Percentiles rank a stretch among this genome's conserved stretches.
These are phyloP conservation scores for Silurus lanzhouensis DNA, from an alignment of 2,797 vertebrate species.

Conservation along the genomic window DNA sequence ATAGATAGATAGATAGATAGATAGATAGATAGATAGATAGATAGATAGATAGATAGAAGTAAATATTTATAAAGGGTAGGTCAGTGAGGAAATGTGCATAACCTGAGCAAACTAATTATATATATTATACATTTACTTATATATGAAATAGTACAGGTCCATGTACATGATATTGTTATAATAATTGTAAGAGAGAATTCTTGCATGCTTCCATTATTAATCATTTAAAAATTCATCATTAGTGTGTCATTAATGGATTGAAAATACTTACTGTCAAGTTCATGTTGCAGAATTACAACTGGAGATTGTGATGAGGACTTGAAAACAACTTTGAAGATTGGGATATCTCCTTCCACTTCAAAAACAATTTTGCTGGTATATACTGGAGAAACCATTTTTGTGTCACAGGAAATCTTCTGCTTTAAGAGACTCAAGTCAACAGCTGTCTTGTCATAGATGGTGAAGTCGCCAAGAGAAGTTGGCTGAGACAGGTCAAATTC, in stretches of 20 bases:
- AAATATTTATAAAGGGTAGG: too few relatives aligned
- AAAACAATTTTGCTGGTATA: slow-evolving; percentile 76
- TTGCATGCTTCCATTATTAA: background rate
- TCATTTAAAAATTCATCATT: background rate
- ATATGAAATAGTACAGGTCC: too few relatives aligned
- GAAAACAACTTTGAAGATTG: slow-evolving; percentile 74
- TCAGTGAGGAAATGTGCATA: too few relatives aligned
- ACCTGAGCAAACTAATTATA: too few relatives aligned
- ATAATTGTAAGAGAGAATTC: background rate
- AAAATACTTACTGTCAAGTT: slow-evolving; percentile 83
- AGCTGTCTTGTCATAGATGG: slow-evolving; percentile 69
- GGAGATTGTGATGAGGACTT: slow-evolving; percentile 83
- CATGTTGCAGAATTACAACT: slow-evolving; percentile 81
- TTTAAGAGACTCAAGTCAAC: slow-evolving; percentile 70
- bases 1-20: too few relatives aligned
- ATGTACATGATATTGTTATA: background rate
- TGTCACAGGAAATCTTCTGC: slow-evolving; percentile 77
- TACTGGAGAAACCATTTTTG: slow-evolving; percentile 78
- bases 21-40: too few relatives aligned
- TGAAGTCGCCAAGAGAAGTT: slow-evolving; percentile 71
- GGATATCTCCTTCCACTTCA: slow-evolving; percentile 71
- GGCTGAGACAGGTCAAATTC: slow-evolving; percentile 79
- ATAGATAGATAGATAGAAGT: too few relatives aligned
- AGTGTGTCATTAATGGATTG: background rate
- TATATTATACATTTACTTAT: too few relatives aligned